Evolutionary conservation across 2,888 invertebrate genomes (phyloP).

Genomic region (Melanotus villosus): DNA sequence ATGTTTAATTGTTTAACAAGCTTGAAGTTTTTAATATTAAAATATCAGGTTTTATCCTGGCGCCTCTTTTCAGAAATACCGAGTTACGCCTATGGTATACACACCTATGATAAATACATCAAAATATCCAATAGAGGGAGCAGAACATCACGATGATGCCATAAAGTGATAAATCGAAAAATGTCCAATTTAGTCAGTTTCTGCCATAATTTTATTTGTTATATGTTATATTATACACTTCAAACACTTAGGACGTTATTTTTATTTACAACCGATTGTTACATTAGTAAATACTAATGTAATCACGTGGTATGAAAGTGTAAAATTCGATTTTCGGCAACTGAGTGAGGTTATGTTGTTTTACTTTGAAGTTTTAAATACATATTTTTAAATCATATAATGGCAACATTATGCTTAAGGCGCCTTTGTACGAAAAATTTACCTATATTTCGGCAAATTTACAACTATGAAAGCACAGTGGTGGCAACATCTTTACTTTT

Average conservation of each 20-base stretch:
- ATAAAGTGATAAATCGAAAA: not conserved
- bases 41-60: too few species aligned
- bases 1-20: too few species aligned
- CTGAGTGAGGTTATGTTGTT: slow-evolving; percentile 16
- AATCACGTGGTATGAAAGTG: not conserved
- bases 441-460: not conserved
- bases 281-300: too few species aligned
- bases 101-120: too few species aligned
- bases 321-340: not conserved
- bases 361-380: not conserved
- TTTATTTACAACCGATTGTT: too few species aligned
- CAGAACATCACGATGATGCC: not conserved
- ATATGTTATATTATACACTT: too few species aligned
- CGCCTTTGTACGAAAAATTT: slow-evolving; percentile 2
- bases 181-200: not conserved
- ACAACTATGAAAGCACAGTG: not conserved
- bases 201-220: not conserved
- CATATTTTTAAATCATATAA: not conserved
- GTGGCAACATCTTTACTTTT: not conserved
- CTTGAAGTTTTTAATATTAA: too few species aligned
- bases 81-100: not conserved
- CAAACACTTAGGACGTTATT: too few species aligned
- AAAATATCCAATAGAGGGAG: not conserved
- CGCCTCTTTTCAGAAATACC: too few species aligned
- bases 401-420: slow-evolving; percentile 27